These are phyloP conservation scores for Theristicus caerulescens DNA, from an alignment of 2,113 vertebrate genomes.

Conservation along the genomic window DNA sequence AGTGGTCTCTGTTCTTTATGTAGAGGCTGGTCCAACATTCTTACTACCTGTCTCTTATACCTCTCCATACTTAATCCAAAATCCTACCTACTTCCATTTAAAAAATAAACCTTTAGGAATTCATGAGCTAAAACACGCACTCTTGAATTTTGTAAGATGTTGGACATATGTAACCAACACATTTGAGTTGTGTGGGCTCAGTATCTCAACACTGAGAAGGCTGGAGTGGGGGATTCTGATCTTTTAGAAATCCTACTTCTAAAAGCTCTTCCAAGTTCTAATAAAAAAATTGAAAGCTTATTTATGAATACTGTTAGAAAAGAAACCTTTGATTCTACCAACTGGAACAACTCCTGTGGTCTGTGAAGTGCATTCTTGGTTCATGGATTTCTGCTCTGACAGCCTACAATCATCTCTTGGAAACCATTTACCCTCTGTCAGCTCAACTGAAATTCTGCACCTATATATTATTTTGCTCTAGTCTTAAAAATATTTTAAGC, in stretches of 20 bases:
- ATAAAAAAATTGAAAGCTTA: not conserved
- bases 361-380: not conserved
- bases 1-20: not conserved
- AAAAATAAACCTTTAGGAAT: not conserved
- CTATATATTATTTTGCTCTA: not conserved
- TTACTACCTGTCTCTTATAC: not conserved
- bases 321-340: not conserved
- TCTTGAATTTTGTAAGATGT: not conserved
- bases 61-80: not conserved
- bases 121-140: not conserved
- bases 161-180: not conserved
- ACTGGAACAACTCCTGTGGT: not conserved
- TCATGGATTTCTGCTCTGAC: not conserved
- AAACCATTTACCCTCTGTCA: not conserved
- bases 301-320: not conserved
- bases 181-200: not conserved
- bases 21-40: not conserved
- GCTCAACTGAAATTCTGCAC: not conserved
- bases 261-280: not conserved
- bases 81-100: not conserved
- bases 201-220: not conserved
- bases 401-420: not conserved
- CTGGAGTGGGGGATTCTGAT: not conserved
- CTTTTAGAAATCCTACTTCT: not conserved
- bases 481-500: not conserved